A percentile compares a stretch with the other conserved stretches of the same genome.
Evolutionary conservation across 1,140 invertebrate species (phyloP).

Genomic region (Sitobion miscanthi): DNA sequence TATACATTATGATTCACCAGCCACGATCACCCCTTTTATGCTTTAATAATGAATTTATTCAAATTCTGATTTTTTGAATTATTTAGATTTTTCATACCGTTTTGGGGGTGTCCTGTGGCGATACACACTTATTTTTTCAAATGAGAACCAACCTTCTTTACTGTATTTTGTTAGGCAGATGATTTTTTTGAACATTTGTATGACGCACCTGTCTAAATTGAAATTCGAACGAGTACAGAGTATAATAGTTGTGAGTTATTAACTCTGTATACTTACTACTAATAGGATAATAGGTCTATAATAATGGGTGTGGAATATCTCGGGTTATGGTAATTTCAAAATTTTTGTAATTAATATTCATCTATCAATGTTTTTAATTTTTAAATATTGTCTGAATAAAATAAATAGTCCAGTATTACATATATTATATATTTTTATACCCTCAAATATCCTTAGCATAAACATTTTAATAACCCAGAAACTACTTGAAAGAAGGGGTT

Average conservation of each 20-base stretch:
- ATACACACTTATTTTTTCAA: neutral
- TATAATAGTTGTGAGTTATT: neutral
- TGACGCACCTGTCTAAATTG: neutral
- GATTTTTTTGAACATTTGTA: neutral
- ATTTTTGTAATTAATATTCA: neutral
- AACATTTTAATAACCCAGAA: neutral
- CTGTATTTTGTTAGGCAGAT: neutral
- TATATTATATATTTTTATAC: neutral
- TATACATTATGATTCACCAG: neutral
- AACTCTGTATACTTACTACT: neutral
- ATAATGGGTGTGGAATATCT: neutral
- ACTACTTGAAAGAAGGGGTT: neutral
- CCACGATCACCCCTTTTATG: neutral
- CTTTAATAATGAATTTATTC: neutral
- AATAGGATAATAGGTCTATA: neutral
- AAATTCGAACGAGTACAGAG: neutral
- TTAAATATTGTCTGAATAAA: neutral
- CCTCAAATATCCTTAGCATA: neutral
- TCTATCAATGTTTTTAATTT: neutral
- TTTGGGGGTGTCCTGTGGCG: neutral
- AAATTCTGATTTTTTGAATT: neutral
- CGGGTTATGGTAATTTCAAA: neutral
- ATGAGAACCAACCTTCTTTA: neutral
- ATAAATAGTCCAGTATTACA: neutral
- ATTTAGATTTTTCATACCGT: neutral